Base-by-base conservation (phyloP, 92 coral and sea anemone species). In the Montipora capitata region DNA sequence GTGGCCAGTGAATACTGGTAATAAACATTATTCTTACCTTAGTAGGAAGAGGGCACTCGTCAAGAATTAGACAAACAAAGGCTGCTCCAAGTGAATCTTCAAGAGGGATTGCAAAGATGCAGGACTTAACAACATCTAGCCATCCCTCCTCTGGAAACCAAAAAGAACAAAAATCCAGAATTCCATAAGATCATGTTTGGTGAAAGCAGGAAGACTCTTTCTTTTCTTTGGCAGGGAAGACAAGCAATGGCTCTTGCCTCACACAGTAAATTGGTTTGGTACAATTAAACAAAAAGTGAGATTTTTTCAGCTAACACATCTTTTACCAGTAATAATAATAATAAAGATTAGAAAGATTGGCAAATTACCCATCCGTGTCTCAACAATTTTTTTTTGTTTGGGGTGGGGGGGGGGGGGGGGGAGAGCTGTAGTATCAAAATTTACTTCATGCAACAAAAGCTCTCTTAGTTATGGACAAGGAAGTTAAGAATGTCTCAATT, bases 41-140 rank as follows among this genome's bases (percentile, higher is more conserved):
- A 27, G 99, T 94, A 77, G 99, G 98, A 45, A 97, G 88, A 13
- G 99, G 98, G 41, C 99, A 97, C 81, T 97, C 99, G 78, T 97
- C 99, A 74, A 97, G 84, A 52, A 97, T 92, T 48, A 97, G 73
- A 64, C 98, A 96, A 78, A 97, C 95, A 54, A 97, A 96, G 18
- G 99, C 99, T 67, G 99, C 93, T 12, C 98, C 99, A 35, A 97
- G 96, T 5, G 96, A 93, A 88, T 91, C 98, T 56, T 89, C 99
- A 44, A 97, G 72, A 0, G 99, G 99, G 42, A 97, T 97, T 3
- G 96, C 93, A 86, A 91, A 92, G 69, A 97, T 92, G 74, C 99
- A 97, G 4, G 99, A 96, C 94, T 91, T 85, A 73, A 97, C 99
- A 82, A 97, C 95, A 81, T 91, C 91, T 52, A 97, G 85, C 99